Conservation (phyloP, 2,797 vertebrate species). For the Myotis planiceps region DNA sequence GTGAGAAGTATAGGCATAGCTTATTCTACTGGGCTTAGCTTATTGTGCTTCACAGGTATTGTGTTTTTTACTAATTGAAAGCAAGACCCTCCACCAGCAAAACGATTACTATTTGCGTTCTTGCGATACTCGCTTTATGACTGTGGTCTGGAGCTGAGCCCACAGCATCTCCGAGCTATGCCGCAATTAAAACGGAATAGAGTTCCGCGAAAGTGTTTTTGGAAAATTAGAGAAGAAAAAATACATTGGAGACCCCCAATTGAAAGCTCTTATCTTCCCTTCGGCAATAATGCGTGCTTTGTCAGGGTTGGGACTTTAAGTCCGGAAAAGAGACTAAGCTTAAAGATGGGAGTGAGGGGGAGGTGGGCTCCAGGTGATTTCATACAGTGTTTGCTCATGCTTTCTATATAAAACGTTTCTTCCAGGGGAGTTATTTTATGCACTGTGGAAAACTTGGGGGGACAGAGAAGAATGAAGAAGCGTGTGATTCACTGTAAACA, state of each 20-base stretch:
- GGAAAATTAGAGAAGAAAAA: conserved; percentile 37
- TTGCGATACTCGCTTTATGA: background rate
- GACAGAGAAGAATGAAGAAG: background rate
- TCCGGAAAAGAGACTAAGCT: background rate
- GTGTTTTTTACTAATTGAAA: background rate
- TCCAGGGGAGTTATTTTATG: background rate
- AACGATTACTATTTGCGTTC: background rate
- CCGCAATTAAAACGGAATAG: background rate
- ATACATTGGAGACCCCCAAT: background rate
- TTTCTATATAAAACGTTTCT: background rate
- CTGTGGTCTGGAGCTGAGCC: background rate
- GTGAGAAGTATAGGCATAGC: background rate
- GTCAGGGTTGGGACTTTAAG: background rate
- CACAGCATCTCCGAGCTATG: background rate
- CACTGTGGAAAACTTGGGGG: background rate
- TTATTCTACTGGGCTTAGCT: background rate
- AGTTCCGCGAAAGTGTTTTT: conserved; percentile 11
- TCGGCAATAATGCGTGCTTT: background rate
- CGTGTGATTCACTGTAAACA: background rate
- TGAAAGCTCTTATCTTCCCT: background rate
- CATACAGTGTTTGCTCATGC: background rate
- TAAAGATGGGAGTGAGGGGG: background rate
- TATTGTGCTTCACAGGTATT: background rate
- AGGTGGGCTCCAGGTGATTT: background rate
- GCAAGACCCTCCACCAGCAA: background rate